Evolutionary conservation across 2,113 vertebrate species (phyloP), one percentile per base, ranked within the genome.

Genomic region (Colius striatus): DNA sequence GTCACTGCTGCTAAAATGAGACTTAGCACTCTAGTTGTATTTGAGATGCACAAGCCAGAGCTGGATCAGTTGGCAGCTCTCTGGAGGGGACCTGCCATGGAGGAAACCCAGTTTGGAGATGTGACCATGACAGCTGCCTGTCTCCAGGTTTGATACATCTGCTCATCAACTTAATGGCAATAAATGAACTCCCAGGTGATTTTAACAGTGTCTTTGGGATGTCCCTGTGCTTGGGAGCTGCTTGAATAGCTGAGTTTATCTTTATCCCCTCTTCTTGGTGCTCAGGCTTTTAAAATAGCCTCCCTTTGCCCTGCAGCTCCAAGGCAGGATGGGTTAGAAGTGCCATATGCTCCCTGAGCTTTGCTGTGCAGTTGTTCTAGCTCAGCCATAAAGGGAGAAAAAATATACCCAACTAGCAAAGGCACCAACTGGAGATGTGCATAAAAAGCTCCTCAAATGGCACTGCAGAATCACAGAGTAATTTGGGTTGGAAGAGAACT

Each of bases 151-250:
- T 78, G 55, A 13, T 57, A 23, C 53, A 57, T 65, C 86, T 84
- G 77, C 92, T 90, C 50, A 19, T 94, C 92, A 96, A 54, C 74
- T 92, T 94, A 95, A 95, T 92, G 50, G 87, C 77, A 91, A 53
- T 84, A 91, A 96, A 94, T 92, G 87, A 95, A 72, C 36, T 84
- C 92, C 80, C 84, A 61, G 54, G 81, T 30, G 58, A 27, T 27
- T 32, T 48, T 65, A 67, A 32, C 4, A 5, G 70, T 53, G 50
- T 68, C 53, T 84, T 82, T 89, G 89, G 73, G 41, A 57, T 0
- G 6, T 41, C 7, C 19, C 25, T 75, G 65, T 66, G 34, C 34
- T 74, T 12, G 32, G 29, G 32, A 79, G 8, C 50, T 85, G 71
- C 51, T 76, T 51, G 73, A 29, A 20, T 43, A 55, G 48, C 29